Conservation (phyloP, 2,888 invertebrate species). For the Geotrupes spiniger region DNA sequence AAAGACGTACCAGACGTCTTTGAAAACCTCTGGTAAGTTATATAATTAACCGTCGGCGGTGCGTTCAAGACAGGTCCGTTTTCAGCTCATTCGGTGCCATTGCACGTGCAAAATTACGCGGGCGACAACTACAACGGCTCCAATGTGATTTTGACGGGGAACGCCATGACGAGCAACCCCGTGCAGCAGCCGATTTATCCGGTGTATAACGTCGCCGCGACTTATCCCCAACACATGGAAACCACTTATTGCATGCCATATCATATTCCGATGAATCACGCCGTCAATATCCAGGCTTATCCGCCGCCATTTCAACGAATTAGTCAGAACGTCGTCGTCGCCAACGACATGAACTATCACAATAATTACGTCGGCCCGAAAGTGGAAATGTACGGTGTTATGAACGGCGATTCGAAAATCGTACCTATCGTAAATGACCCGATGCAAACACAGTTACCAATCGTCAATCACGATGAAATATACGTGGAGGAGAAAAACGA, state of each 20-base stretch:
- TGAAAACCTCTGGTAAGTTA: constrained; percentile 22
- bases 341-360: neutral
- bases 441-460: constrained; percentile 5
- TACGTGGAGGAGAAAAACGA: no score
- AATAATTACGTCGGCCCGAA: neutral
- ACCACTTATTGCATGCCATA: constrained; percentile 7
- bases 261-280: constrained; percentile 8
- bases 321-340: neutral
- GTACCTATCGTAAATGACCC: constrained; percentile 4
- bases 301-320: constrained; percentile 4
- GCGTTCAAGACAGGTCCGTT: no score
- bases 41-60: constrained; percentile 10
- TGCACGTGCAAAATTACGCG: no score
- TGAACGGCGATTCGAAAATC: neutral
- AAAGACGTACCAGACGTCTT: constrained; percentile 21
- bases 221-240: no score
- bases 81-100: no score
- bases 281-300: constrained; percentile 5
- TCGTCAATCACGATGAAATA: constrained; percentile 2
- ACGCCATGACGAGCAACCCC: no score
- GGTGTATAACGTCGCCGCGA: no score
- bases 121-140: no score
- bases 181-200: no score
- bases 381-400: constrained; percentile 2
- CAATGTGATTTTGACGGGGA: no score